phyloP scores from a whole-genome alignment of 2,797 vertebrate species.

The Phrynocephalus vlangalii region DNA sequence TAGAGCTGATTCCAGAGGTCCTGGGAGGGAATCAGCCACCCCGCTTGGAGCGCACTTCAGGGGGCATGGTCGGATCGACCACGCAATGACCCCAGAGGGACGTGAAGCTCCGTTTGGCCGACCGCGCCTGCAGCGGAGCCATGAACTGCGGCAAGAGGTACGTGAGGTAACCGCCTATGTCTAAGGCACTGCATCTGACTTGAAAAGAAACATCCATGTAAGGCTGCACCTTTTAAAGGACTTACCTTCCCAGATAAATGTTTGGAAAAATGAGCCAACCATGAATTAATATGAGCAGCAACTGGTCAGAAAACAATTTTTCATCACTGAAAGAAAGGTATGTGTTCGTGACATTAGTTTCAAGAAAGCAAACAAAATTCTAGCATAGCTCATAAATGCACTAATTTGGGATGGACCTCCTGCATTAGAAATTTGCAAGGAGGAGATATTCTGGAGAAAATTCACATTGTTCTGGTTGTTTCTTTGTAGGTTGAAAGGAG shows the following conservation, averaged over 20 bases:
- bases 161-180: not conserved
- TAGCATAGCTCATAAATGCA: too few relatives aligned
- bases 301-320: conserved; percentile 23
- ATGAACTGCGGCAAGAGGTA: too few relatives aligned
- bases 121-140: too few relatives aligned
- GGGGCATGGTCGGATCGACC: too few relatives aligned
- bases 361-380: not conserved
- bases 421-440: too few relatives aligned
- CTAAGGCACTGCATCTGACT: conserved; percentile 52
- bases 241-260: conserved; percentile 50
- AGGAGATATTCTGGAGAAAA: too few relatives aligned
- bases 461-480: not conserved
- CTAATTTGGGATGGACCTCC: too few relatives aligned
- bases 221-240: conserved; percentile 57
- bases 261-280: conserved; percentile 35
- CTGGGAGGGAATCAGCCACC: too few relatives aligned
- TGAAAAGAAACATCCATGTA: conserved; percentile 46
- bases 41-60: too few relatives aligned
- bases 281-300: conserved; percentile 27
- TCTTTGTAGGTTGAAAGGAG: not conserved
- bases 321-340: conserved; percentile 19
- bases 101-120: too few relatives aligned
- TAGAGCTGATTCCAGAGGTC: too few relatives aligned
- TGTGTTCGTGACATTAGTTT: not conserved
- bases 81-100: too few relatives aligned